Evolutionary conservation across 2,797 vertebrate genomes (phyloP).

Genomic region (Mus minutoides): DNA sequence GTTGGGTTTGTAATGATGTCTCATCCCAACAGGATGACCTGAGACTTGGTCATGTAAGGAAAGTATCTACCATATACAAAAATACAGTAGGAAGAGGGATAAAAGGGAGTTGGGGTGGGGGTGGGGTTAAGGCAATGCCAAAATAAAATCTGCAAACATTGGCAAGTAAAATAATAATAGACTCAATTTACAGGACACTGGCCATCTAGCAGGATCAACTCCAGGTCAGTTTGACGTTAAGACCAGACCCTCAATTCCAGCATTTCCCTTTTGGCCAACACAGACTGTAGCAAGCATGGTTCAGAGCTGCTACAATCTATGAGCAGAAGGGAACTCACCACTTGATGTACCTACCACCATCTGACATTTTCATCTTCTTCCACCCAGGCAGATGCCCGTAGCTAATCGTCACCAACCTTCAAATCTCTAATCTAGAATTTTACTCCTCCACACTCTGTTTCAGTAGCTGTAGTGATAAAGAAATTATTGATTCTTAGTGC

Average conservation of each 20-base stretch:
- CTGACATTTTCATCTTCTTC: background rate
- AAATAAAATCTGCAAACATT: background rate
- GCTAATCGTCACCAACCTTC: background rate
- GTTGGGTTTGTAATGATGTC: background rate
- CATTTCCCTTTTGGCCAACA: slow-evolving; percentile 5
- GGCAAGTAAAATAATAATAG: slow-evolving; percentile 45
- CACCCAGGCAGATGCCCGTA: background rate
- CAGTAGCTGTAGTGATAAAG: slow-evolving; percentile 30
- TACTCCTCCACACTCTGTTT: slow-evolving; percentile 31
- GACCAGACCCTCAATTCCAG: background rate
- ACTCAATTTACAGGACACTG: background rate
- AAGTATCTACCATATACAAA: background rate
- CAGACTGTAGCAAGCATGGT: background rate
- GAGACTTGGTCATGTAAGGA: slow-evolving; percentile 17
- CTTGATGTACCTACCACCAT: background rate
- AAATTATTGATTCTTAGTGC: slow-evolving; percentile 43
- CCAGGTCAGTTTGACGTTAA: background rate
- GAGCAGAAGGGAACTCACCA: background rate
- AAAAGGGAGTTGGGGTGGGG: background rate
- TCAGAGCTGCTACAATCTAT: background rate
- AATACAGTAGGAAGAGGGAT: background rate
- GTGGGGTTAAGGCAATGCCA: background rate
- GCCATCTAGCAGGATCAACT: background rate
- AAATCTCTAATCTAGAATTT: slow-evolving; percentile 53
- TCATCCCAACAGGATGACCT: background rate